A percentile compares a stretch with the other conserved stretches of the same genome.
Conservation (phyloP, 2,888 invertebrate genomes). For the Lasioglossum marginatum region DNA sequence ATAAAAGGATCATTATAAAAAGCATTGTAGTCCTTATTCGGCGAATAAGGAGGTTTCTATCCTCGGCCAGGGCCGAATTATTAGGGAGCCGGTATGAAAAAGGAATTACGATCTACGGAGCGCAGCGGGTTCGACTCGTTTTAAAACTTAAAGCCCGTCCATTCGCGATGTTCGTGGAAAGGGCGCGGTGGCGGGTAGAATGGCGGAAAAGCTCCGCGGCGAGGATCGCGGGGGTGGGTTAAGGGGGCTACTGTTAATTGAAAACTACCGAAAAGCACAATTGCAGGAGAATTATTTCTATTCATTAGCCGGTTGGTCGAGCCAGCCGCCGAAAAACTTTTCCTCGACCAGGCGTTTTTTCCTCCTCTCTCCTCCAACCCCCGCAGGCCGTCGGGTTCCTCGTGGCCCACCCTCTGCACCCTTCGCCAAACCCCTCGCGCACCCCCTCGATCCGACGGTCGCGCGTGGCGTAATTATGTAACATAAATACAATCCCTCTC, state of each 20-base stretch:
- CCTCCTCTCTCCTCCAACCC: slow-evolving; percentile 23
- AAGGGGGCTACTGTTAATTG: slow-evolving; percentile 78
- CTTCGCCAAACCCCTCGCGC: slow-evolving; percentile 26
- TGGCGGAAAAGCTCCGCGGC: slow-evolving; percentile 59
- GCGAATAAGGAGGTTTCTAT: neutral
- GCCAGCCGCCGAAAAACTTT: slow-evolving; percentile 74
- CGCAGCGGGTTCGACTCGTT: slow-evolving; percentile 55
- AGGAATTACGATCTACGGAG: slow-evolving; percentile 46
- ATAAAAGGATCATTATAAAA: neutral
- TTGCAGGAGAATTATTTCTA: slow-evolving; percentile 83
- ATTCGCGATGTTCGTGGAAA: slow-evolving; percentile 46
- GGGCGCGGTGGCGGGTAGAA: slow-evolving; percentile 48
- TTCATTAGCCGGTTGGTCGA: slow-evolving; percentile 81
- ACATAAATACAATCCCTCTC: slow-evolving; percentile 83
- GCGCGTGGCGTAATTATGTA: slow-evolving; percentile 81
- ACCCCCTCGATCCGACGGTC: slow-evolving; percentile 57
- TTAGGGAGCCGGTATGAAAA: neutral
- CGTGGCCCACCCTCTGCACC: slow-evolving; percentile 45
- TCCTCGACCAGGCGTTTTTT: slow-evolving; percentile 71
- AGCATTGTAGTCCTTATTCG: no score
- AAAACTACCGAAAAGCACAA: slow-evolving; percentile 82
- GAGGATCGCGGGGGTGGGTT: slow-evolving; percentile 43
- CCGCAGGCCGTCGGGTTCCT: slow-evolving; percentile 39
- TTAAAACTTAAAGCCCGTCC: slow-evolving; percentile 76
- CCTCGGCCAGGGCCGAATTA: neutral